Evolutionary conservation across 2,888 invertebrate genomes (phyloP).

Genomic region (Drosophila testacea): DNA sequence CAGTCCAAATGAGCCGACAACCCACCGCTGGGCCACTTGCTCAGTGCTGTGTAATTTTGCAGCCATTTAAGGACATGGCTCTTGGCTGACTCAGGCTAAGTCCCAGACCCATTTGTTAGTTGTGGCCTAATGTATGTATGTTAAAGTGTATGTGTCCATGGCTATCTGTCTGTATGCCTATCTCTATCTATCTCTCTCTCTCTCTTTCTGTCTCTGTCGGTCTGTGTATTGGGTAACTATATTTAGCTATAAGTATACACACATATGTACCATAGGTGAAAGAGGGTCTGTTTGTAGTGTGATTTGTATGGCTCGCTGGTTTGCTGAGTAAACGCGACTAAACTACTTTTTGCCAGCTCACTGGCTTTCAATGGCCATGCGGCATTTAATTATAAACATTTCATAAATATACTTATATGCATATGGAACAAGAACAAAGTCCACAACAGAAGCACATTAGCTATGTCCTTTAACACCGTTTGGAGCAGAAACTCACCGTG

Average conservation of each 20-base stretch:
- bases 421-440: slow-evolving; percentile 6
- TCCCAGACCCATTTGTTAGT: slow-evolving; percentile 58
- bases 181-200: slow-evolving; percentile 19
- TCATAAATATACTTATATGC: slow-evolving; percentile 35
- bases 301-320: slow-evolving; percentile 42
- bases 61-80: slow-evolving; percentile 49
- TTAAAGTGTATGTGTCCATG: slow-evolving; percentile 8
- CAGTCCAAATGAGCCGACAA: slow-evolving; percentile 12
- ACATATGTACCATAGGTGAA: not conserved
- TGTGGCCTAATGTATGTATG: slow-evolving; percentile 29
- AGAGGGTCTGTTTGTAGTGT: slow-evolving; percentile 8
- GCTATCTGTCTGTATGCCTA: slow-evolving; percentile 10
- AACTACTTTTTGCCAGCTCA: slow-evolving; percentile 76
- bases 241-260: slow-evolving; percentile 53
- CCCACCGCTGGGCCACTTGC: slow-evolving; percentile 22
- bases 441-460: slow-evolving; percentile 9
- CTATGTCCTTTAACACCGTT: slow-evolving; percentile 45
- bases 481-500: slow-evolving; percentile 9
- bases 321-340: slow-evolving; percentile 53
- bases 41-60: slow-evolving; percentile 44
- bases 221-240: slow-evolving; percentile 53
- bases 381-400: slow-evolving; percentile 66
- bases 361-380: slow-evolving; percentile 68
- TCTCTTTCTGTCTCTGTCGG: not conserved
- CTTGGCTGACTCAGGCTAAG: slow-evolving; percentile 10